Conservation (phyloP, 2,888 invertebrate species). For the Acronicta leporina region DNA sequence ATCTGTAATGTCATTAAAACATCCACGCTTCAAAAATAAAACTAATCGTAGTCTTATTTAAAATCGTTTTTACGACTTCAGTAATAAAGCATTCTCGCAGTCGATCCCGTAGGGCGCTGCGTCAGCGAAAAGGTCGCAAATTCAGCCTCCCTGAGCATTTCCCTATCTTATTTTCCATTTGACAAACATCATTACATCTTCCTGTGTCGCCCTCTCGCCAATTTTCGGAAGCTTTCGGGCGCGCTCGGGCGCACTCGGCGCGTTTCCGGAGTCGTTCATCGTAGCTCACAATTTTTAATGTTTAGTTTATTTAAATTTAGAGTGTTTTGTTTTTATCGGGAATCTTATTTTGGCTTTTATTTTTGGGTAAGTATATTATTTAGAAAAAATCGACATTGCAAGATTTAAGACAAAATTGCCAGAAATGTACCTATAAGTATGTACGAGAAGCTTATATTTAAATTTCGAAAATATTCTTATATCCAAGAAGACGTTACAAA, state of each 20-base stretch:
- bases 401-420: too few relatives aligned
- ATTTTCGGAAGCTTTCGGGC: conserved; percentile 77
- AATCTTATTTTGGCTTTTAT: not conserved
- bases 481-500: conserved; percentile 6
- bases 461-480: not conserved
- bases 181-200: conserved; percentile 89
- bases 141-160: conserved; percentile 82
- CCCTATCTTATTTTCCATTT: conserved; percentile 90
- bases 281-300: conserved; percentile 66
- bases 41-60: conserved; percentile 56
- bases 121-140: conserved; percentile 82
- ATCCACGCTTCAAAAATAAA: conserved; percentile 40
- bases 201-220: conserved; percentile 78
- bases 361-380: too few relatives aligned
- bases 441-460: too few relatives aligned
- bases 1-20: conserved; percentile 31
- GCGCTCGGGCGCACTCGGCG: conserved; percentile 73
- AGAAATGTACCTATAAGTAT: too few relatives aligned
- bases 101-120: conserved; percentile 57
- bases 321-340: conserved; percentile 28
- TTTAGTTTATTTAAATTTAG: conserved; percentile 55
- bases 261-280: conserved; percentile 68
- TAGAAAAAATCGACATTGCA: too few relatives aligned
- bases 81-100: conserved; percentile 56
- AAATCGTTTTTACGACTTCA: conserved; percentile 50